phyloP scores from a whole-genome alignment of 2,797 vertebrate species.

The Varecia variegata region DNA sequence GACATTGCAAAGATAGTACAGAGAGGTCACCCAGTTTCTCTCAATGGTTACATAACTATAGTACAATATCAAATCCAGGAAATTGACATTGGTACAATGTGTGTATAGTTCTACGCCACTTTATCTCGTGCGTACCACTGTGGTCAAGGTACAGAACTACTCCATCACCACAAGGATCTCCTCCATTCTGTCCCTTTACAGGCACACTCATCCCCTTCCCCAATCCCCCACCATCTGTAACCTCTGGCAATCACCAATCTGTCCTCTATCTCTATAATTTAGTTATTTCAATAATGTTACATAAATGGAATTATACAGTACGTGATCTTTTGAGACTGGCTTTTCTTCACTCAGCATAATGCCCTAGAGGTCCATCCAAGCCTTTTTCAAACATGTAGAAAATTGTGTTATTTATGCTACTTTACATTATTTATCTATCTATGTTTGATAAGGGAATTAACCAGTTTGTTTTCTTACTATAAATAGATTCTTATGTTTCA shows the following conservation, averaged over 20 bases:
- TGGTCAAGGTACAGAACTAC: neutral
- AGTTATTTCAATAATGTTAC: neutral
- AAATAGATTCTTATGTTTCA: neutral
- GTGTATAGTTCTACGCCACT: neutral
- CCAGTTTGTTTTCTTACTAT: neutral
- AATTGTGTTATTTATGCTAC: neutral
- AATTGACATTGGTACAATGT: neutral
- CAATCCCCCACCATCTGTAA: neutral
- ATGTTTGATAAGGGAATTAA: neutral
- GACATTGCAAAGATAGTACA: neutral
- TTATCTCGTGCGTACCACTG: neutral
- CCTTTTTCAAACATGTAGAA: neutral
- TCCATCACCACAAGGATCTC: neutral
- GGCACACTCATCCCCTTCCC: neutral
- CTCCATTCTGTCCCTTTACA: rapidly evolving
- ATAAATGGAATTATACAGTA: neutral
- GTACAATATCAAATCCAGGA: neutral
- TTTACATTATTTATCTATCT: neutral
- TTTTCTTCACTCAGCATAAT: neutral
- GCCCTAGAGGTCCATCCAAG: neutral
- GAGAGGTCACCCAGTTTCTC: neutral
- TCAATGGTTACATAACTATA: neutral
- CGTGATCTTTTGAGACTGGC: neutral
- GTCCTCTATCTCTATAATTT: neutral
- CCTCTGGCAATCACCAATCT: neutral